These are phyloP conservation scores for Enteromius afrohamiltoni DNA, from an alignment of 2,797 vertebrate genomes.

Conservation along the genomic window DNA sequence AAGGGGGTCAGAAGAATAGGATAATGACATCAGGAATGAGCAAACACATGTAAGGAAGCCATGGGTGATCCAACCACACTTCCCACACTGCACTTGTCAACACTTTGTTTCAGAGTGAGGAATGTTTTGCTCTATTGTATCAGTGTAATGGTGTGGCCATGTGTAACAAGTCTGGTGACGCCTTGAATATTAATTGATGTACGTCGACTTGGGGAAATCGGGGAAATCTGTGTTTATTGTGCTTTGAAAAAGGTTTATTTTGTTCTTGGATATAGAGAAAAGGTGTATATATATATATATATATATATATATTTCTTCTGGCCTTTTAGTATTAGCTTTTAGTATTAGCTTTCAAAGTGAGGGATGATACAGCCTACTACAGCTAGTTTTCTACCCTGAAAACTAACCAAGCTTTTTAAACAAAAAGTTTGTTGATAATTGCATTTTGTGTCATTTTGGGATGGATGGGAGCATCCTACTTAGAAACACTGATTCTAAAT, in stretches of 20 bases:
- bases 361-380: not conserved
- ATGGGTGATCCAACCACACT: slow-evolving; percentile 55
- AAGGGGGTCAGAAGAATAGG: slow-evolving; percentile 49
- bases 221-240: slow-evolving; percentile 46
- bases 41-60: slow-evolving; percentile 63
- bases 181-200: slow-evolving; percentile 70
- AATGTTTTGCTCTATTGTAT: slow-evolving; percentile 69
- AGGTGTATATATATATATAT: not conserved
- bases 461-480: not conserved
- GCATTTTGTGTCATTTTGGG: not conserved
- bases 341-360: not conserved
- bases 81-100: slow-evolving; percentile 68
- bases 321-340: not conserved
- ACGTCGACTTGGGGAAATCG: slow-evolving; percentile 56
- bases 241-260: slow-evolving; percentile 54
- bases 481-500: not conserved
- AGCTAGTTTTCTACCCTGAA: not conserved
- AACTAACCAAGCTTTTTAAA: not conserved
- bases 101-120: slow-evolving; percentile 57
- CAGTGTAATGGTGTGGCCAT: slow-evolving; percentile 69
- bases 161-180: slow-evolving; percentile 69
- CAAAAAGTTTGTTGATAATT: not conserved
- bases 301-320: not conserved
- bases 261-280: slow-evolving; percentile 28
- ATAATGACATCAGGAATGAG: slow-evolving; percentile 65